Percentiles rank a stretch among this genome's conserved stretches.
Conservation (phyloP, 2,888 invertebrate species). For the Matsumyia berberina region DNA sequence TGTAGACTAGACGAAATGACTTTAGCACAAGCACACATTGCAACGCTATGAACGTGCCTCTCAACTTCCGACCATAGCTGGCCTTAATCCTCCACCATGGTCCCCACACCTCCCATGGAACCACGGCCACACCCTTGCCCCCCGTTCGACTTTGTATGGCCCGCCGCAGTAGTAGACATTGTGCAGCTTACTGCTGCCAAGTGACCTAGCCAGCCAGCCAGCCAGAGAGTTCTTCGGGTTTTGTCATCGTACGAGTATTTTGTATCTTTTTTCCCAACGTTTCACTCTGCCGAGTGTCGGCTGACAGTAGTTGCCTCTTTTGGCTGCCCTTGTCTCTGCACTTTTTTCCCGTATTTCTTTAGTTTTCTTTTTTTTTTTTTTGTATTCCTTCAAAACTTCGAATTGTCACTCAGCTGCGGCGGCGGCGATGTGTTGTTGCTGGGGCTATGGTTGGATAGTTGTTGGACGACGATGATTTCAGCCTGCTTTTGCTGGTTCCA, state of each 20-base stretch:
- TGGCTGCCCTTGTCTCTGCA: slow-evolving; percentile 29
- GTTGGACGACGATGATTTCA: slow-evolving; percentile 64
- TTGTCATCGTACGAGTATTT: slow-evolving; percentile 41
- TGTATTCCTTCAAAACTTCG: slow-evolving; percentile 37
- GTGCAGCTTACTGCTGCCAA: slow-evolving; percentile 45
- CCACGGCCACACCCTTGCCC: neutral
- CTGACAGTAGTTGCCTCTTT: slow-evolving; percentile 40
- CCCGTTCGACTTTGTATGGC: neutral
- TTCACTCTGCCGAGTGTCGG: slow-evolving; percentile 23
- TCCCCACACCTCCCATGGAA: slow-evolving; percentile 6
- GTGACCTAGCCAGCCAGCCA: slow-evolving; percentile 59
- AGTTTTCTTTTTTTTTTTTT: slow-evolving; percentile 11
- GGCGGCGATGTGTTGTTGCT: slow-evolving; percentile 21
- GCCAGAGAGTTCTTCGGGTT: slow-evolving; percentile 43
- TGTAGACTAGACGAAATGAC: neutral
- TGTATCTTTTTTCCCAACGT: slow-evolving; percentile 28
- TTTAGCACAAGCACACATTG: slow-evolving; percentile 33
- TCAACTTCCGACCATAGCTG: slow-evolving; percentile 24
- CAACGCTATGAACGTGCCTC: slow-evolving; percentile 54
- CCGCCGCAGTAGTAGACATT: slow-evolving; percentile 43
- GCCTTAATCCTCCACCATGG: slow-evolving; percentile 30
- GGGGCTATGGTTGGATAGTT: slow-evolving; percentile 46
- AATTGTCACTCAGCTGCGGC: slow-evolving; percentile 67
- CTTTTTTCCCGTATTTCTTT: slow-evolving; percentile 16
- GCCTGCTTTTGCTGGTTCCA: slow-evolving; percentile 59